Base-by-base conservation (phyloP, 2,888 invertebrate species). In the Euzophera pinguis region DNA sequence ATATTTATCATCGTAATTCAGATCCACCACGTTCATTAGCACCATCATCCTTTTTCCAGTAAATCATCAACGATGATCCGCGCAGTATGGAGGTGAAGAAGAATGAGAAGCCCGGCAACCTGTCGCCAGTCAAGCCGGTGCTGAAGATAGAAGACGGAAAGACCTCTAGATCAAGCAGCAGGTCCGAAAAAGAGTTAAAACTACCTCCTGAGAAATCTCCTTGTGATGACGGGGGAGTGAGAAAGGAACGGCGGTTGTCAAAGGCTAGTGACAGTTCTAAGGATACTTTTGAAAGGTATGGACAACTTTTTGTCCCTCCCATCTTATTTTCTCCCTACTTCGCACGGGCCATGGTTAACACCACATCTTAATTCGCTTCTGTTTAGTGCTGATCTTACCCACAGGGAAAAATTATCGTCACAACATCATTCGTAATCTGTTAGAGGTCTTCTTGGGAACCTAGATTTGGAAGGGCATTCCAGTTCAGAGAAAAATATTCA, bases 11-110 rank as follows among this genome's bases (percentile, higher is more conserved):
- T 5, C 22, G 5, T 3, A 22, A 22, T 22, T 22, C 22, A 22
- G 17, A 8, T 39, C 17, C 7, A 35, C 10, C 47, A 16, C 47
- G 5, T 34, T 14, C 47, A 47, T 47, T 5, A n/a, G 10, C 35
- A 35, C 47, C 34, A 17, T 10, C 47, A 47, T 35, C 8, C 29
- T 22, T 49, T 34, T 35, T n/a, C 9, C 69, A 86, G 84, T 58
- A 62, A 67, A 59, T 56, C 71, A 60, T 68, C 63, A 68, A 81
- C 63, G 70, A 89, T 84, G 86, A 76, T 69, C 66, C 59, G 62
- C 53, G 68, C 77, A 78, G 78, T 78, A 88, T 89, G 89, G 89
- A 90, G 87, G 71, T 90, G 83, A 90, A 88, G 71, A 84, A 81
- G 65, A 73, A 75, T 65, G 89, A 88, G 48, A 87, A 85, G 72